Evolutionary conservation across 2,888 invertebrate genomes (phyloP).

Genomic region (Drosophila gaucha): DNA sequence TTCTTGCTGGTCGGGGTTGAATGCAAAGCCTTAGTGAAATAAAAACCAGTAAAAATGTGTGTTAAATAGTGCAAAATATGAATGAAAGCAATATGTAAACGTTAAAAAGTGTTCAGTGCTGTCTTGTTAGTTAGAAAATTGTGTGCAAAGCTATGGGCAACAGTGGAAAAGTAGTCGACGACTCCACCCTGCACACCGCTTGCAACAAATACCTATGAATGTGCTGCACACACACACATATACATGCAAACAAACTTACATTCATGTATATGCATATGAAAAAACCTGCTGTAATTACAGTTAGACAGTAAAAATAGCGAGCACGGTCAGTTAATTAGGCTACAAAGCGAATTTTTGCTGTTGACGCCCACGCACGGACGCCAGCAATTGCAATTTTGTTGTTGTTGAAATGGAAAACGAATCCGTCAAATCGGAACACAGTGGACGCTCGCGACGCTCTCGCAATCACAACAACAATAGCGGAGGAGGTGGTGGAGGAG

Average conservation of each 20-base stretch:
- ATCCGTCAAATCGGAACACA: slow-evolving; percentile 96
- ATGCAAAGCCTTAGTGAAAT: slow-evolving; percentile 47
- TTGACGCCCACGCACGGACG: slow-evolving; percentile 43
- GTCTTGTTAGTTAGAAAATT: slow-evolving; percentile 23
- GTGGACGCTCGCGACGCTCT: slow-evolving; percentile 91
- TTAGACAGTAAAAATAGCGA: slow-evolving; percentile 70
- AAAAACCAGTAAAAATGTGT: slow-evolving; percentile 60
- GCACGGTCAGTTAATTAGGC: slow-evolving; percentile 56
- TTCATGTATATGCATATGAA: slow-evolving; percentile 17
- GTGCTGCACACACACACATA: slow-evolving; percentile 8
- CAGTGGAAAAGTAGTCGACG: slow-evolving; percentile 21
- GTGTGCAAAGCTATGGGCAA: slow-evolving; percentile 9
- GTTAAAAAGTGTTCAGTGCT: slow-evolving; percentile 21
- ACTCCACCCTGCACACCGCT: slow-evolving; percentile 53
- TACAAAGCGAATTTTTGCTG: slow-evolving; percentile 31
- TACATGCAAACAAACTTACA: slow-evolving; percentile 7
- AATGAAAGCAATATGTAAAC: slow-evolving; percentile 32
- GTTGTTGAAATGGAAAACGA: slow-evolving; percentile 92
- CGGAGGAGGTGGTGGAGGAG: slow-evolving; percentile 59
- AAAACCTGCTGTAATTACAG: slow-evolving; percentile 79
- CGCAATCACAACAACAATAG: slow-evolving; percentile 86
- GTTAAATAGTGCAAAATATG: slow-evolving; percentile 57
- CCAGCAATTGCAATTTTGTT: slow-evolving; percentile 85
- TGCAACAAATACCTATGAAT: slow-evolving; percentile 61
- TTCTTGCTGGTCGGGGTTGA: slow-evolving; percentile 61